Evolutionary conservation across 2,888 invertebrate genomes (phyloP).

Genomic region (Merodon equestris): DNA sequence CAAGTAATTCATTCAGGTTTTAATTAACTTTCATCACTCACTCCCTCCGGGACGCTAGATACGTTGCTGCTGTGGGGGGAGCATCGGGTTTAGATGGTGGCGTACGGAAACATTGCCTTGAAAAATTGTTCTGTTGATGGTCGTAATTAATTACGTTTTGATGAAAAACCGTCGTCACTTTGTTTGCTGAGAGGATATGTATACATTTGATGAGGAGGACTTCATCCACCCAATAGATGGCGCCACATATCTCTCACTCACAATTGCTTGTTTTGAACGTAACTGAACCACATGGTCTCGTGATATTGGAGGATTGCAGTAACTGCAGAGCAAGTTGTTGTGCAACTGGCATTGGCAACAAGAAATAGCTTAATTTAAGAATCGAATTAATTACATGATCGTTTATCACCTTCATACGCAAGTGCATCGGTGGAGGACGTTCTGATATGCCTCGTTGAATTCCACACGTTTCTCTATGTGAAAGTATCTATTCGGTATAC

Average conservation of each 20-base stretch:
- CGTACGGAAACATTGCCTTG: conserved; percentile 19
- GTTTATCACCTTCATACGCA: conserved; percentile 62
- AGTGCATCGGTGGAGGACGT: conserved; percentile 10
- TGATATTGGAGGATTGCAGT: no score
- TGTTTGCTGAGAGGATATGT: conserved; percentile 2
- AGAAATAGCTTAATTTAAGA: conserved; percentile 63
- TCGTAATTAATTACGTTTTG: conserved; percentile 62
- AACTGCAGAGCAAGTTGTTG: conserved; percentile 17
- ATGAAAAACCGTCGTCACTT: conserved; percentile 29
- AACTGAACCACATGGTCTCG: no score
- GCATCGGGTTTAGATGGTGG: neutral
- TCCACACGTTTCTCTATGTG: conserved; percentile 31
- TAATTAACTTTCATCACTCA: conserved; percentile 63
- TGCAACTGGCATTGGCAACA: conserved; percentile 59
- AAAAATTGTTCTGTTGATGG: conserved; percentile 37
- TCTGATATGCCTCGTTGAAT: conserved; percentile 26
- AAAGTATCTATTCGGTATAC: neutral
- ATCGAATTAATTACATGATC: conserved; percentile 65
- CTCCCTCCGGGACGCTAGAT: neutral
- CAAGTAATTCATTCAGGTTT: conserved; percentile 39
- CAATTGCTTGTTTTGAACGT: no score
- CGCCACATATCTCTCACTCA: no score
- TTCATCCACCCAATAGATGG: no score
- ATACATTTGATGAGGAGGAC: no score
- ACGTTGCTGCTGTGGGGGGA: neutral